Base-by-base conservation (phyloP, 2,113 vertebrate genomes). In the Sceloporus undulatus region DNA sequence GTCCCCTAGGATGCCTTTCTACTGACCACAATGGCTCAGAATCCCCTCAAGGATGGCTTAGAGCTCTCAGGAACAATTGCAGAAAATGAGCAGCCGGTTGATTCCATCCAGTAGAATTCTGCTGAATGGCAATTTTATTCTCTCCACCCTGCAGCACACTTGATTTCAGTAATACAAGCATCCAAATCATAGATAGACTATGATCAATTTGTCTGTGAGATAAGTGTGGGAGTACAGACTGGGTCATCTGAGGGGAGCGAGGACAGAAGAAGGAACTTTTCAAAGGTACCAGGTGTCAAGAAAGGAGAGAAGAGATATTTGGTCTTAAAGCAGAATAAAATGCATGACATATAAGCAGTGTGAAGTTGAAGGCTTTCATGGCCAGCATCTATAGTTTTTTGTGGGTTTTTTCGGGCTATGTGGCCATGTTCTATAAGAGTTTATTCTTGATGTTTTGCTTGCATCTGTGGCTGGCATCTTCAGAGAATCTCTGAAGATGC, bases 1-100 rank as follows among this genome's bases (percentile, higher is more conserved):
- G 94, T 96, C 94, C 97, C 96, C 92, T 95, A 92, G 96, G 97
- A 95, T 90, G 92, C 95, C 95, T 96, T 59, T 93, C 95, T 95
- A 96, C 95, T 98, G 97, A 98, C 96, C 97, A 96, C 93, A 92
- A 93, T 93, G 94, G 94, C 94, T 95, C 85, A 93, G 89, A 94
- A 90, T 93, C 94, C 87, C 68, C 96, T 91, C 90, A 94, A 95
- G 92, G 91, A 94, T 91, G 90, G 92, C 94, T 62, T 85, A 91
- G 88, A 93, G 93, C 95, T 93, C 94, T 90, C 77, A 91, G 91
- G 91, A 21, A 93, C 92, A 95, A 93, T 92, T 93, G 59, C 29
- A 82, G 90, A 94, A 92, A 42, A 84, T 91, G 89, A 91, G 85
- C 88, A 88, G 52, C 40, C 87, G 85, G 90, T 91, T 91, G 88